These are phyloP conservation scores for Andrena trimmerana DNA, from an alignment of 2,888 invertebrate species.

Conservation along the genomic window DNA sequence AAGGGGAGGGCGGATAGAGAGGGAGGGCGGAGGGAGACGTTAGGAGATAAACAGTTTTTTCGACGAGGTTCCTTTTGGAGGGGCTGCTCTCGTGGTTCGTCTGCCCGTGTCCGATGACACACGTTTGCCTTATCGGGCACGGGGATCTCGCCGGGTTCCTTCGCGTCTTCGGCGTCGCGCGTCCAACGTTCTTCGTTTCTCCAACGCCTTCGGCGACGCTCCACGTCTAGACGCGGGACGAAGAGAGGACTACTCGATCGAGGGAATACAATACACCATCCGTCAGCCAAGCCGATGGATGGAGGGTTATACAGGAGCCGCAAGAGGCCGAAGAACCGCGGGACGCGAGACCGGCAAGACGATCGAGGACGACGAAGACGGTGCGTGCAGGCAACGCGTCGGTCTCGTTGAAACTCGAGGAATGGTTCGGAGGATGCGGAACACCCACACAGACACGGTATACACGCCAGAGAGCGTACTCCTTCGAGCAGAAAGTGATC, in stretches of 20 bases:
- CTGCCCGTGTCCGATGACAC: slow-evolving; percentile 35
- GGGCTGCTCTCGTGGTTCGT: slow-evolving; percentile 58
- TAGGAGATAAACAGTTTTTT: slow-evolving; percentile 13
- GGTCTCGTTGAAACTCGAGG: slow-evolving; percentile 60
- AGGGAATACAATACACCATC: background rate
- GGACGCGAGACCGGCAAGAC: slow-evolving; percentile 43
- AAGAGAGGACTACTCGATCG: background rate
- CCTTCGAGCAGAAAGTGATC: slow-evolving; percentile 17
- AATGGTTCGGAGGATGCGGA: slow-evolving; percentile 39
- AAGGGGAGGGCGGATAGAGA: slow-evolving; percentile 4
- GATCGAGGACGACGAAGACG: slow-evolving; percentile 59
- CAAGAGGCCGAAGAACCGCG: slow-evolving; percentile 25
- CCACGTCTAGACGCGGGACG: background rate
- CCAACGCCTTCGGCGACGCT: background rate
- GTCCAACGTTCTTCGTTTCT: slow-evolving; percentile 24
- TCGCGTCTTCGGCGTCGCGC: slow-evolving; percentile 44
- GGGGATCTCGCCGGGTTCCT: slow-evolving; percentile 49
- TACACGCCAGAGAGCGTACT: slow-evolving; percentile 3
- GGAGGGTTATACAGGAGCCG: background rate
- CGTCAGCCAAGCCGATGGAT: background rate
- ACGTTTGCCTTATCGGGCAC: slow-evolving; percentile 29
- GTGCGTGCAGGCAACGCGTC: slow-evolving; percentile 69
- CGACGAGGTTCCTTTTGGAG: slow-evolving; percentile 48
- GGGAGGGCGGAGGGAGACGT: slow-evolving; percentile 6
- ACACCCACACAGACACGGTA: slow-evolving; percentile 32